Conservation (phyloP, 2,113 vertebrate species). For the Micronycteris hirsuta region DNA sequence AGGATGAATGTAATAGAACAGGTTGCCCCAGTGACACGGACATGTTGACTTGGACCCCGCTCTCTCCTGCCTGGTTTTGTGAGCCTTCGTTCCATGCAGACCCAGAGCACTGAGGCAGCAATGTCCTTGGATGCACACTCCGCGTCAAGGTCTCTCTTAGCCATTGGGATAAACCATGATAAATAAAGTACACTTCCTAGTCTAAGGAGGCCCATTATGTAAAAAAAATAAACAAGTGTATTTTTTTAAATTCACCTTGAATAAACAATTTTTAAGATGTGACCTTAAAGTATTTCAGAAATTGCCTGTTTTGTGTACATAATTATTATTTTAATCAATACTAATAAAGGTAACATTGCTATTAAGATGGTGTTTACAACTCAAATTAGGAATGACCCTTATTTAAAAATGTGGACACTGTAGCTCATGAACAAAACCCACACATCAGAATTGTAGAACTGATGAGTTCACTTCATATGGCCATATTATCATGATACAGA, state of each 20-base stretch:
- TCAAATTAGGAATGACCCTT: background rate
- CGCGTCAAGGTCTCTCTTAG: background rate
- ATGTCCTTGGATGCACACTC: background rate
- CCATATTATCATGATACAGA: background rate
- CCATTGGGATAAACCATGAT: background rate
- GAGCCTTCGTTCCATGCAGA: background rate
- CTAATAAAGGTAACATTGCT: background rate
- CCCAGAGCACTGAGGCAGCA: background rate
- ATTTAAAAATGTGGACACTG: background rate
- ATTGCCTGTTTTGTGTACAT: fast-evolving
- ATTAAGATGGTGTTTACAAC: background rate
- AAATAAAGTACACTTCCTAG: background rate
- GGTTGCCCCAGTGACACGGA: constrained; percentile 23
- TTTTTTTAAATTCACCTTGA: background rate
- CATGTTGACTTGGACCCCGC: constrained; percentile 21
- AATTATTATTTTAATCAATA: background rate
- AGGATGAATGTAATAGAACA: constrained; percentile 39
- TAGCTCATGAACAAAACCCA: background rate
- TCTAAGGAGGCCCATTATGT: background rate
- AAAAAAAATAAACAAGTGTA: background rate
- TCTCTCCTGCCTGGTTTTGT: background rate
- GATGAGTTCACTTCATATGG: background rate
- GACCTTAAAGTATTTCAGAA: background rate
- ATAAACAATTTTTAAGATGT: background rate
- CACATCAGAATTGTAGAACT: background rate